Conservation (phyloP, 2,888 invertebrate genomes). For the Lymantria monacha region DNA sequence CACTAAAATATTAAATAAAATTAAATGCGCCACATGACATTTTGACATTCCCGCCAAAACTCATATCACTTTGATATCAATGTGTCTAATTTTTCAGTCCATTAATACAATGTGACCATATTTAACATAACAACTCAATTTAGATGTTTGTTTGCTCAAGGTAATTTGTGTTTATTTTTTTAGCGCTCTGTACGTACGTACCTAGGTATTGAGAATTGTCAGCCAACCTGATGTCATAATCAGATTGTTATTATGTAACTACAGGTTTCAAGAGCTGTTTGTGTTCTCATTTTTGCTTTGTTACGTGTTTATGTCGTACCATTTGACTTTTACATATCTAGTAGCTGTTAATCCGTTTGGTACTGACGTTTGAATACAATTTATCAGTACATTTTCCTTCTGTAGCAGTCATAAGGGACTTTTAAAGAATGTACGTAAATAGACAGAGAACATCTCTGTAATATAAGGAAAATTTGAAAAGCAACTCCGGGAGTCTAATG, state of each 20-base stretch:
- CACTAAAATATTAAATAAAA: neutral
- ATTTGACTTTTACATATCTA: constrained; percentile 22
- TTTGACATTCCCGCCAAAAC: too few relatives aligned
- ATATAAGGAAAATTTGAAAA: too few relatives aligned
- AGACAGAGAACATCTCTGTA: too few relatives aligned
- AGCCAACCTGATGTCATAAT: constrained; percentile 51
- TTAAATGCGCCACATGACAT: too few relatives aligned
- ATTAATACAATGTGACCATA: constrained; percentile 27
- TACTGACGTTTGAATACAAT: too few relatives aligned
- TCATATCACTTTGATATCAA: constrained; percentile 23
- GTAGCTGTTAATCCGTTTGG: too few relatives aligned
- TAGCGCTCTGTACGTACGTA: constrained; percentile 16
- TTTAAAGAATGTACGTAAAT: too few relatives aligned
- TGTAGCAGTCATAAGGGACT: too few relatives aligned
- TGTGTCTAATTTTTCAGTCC: constrained; percentile 17
- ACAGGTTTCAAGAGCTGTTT: constrained; percentile 54
- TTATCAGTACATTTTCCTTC: too few relatives aligned
- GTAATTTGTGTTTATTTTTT: constrained; percentile 31
- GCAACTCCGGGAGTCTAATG: too few relatives aligned
- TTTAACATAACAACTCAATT: constrained; percentile 33
- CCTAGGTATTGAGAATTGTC: constrained; percentile 27
- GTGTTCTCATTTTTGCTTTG: constrained; percentile 51
- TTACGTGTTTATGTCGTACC: constrained; percentile 49
- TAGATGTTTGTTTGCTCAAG: constrained; percentile 34
- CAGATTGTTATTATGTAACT: constrained; percentile 49